Conservation (phyloP, 2,113 vertebrate genomes). For the Phoenicopterus ruber region DNA sequence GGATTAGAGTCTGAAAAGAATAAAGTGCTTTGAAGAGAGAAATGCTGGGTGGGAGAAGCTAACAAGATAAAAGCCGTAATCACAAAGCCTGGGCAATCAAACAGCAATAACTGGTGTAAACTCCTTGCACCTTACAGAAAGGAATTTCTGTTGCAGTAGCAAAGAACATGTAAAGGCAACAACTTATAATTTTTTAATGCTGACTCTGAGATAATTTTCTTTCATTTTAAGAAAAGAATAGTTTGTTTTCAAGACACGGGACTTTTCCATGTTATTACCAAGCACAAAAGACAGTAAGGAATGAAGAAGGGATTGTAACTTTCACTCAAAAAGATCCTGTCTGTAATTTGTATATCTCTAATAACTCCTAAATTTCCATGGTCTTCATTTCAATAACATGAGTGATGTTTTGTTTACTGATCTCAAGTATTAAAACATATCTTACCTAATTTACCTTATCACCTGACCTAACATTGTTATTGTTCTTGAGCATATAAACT, state of each 20-base stretch:
- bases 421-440: background rate
- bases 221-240: background rate
- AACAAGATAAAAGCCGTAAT: background rate
- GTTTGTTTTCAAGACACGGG: rapidly evolving
- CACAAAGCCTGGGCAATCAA: background rate
- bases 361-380: background rate
- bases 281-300: background rate
- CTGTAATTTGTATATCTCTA: background rate
- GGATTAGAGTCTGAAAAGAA: background rate
- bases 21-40: background rate
- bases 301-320: background rate
- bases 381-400: background rate
- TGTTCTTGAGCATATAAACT: background rate
- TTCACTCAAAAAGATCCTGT: background rate
- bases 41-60: background rate
- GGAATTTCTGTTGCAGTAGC: background rate
- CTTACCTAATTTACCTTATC: background rate
- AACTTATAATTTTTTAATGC: background rate
- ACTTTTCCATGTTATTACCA: background rate
- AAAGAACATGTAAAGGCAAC: background rate
- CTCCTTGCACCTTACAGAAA: background rate
- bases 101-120: background rate
- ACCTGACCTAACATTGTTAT: background rate
- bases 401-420: background rate
- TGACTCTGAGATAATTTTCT: background rate